These are phyloP conservation scores for Microtus pennsylvanicus DNA, from an alignment of 2,113 vertebrate species.

Conservation along the genomic window DNA sequence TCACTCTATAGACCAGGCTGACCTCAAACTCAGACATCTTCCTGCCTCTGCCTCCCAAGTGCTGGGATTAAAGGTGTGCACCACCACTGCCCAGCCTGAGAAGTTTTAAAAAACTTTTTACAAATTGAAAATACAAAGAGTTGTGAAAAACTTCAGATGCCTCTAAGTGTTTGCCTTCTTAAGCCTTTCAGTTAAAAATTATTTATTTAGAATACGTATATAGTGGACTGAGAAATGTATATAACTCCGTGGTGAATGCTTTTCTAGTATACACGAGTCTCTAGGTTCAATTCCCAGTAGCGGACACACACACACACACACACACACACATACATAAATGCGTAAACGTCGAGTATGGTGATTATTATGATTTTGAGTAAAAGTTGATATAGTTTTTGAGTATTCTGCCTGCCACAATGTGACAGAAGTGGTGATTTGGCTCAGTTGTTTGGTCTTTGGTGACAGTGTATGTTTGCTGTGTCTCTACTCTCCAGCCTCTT, in stretches of 20 bases:
- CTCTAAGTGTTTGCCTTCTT: not conserved
- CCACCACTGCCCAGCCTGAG: not conserved
- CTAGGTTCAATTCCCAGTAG: not conserved
- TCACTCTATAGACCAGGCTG: no score
- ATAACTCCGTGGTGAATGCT: not conserved
- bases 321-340: not conserved
- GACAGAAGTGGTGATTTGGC: not conserved
- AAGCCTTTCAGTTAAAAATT: not conserved
- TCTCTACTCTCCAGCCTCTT: slow-evolving; percentile 15
- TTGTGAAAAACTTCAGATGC: slow-evolving; percentile 2
- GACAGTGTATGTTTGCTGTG: not conserved
- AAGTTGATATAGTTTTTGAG: not conserved
- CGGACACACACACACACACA: not conserved
- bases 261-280: not conserved
- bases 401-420: not conserved
- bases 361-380: not conserved
- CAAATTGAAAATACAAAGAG: not conserved
- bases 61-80: no score
- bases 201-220: not conserved
- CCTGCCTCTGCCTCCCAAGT: no score
- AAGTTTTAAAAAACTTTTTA: not conserved
- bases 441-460: not conserved
- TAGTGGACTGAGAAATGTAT: not conserved
- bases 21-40: no score
- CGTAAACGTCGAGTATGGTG: not conserved